phyloP scores from a whole-genome alignment of 2,797 vertebrate species.

The Luscinia luscinia region DNA sequence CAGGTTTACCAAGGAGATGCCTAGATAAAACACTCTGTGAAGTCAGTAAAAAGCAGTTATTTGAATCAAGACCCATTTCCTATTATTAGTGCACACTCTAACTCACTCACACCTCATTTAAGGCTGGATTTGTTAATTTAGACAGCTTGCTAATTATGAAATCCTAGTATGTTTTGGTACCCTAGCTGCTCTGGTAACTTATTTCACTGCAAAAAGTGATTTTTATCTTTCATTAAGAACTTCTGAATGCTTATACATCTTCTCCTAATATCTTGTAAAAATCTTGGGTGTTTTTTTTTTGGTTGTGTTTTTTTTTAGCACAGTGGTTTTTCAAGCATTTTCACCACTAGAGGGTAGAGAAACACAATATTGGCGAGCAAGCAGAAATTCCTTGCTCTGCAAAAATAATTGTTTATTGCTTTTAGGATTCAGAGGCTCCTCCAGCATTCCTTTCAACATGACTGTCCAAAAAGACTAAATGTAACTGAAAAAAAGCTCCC shows the following conservation, averaged over 20 bases:
- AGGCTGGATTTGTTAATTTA: not conserved
- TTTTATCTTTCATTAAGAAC: not conserved
- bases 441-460: not conserved
- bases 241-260: not conserved
- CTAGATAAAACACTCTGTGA: not conserved
- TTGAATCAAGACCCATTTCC: not conserved
- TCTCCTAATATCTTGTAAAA: not conserved
- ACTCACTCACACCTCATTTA: not conserved
- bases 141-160: not conserved
- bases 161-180: not conserved
- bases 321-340: not conserved
- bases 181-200: not conserved
- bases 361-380: not conserved
- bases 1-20: not conserved
- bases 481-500: not conserved
- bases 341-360: slow-evolving; percentile 67
- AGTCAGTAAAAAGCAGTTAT: not conserved
- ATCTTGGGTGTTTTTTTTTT: not conserved
- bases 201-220: not conserved
- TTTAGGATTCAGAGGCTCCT: not conserved
- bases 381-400: not conserved
- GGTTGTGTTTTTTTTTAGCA: not conserved
- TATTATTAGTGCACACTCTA: not conserved
- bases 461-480: not conserved
- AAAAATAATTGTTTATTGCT: not conserved